Evolutionary conservation across 2,797 vertebrate species (phyloP).

Genomic region (Anguilla anguilla): DNA sequence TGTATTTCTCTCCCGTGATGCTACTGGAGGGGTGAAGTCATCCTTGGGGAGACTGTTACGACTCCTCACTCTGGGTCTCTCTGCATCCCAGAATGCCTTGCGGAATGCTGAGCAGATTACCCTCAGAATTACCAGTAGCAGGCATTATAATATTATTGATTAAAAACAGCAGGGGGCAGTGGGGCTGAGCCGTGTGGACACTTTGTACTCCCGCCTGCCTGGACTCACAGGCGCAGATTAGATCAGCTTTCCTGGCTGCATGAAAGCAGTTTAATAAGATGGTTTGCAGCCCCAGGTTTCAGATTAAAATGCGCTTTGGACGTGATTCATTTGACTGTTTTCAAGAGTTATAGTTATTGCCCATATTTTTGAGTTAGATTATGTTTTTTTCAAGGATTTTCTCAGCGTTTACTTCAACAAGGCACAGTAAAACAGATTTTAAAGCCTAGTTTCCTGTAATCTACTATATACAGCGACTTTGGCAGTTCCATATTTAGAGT

Average conservation of each 20-base stretch:
- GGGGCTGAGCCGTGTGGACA: neutral
- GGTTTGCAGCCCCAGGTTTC: neutral
- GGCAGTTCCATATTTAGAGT: neutral
- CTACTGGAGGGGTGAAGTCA: neutral
- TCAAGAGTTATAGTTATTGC: neutral
- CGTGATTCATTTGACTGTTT: neutral
- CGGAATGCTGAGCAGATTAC: conserved; percentile 29
- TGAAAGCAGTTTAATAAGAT: conserved; percentile 7
- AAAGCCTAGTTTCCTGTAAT: neutral
- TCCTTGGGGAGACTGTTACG: neutral
- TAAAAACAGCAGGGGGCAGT: conserved; percentile 34
- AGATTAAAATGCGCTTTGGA: neutral
- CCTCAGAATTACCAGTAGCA: conserved; percentile 9
- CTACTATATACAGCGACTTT: neutral
- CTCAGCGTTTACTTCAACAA: neutral
- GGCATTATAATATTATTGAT: conserved; percentile 33
- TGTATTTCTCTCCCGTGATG: neutral
- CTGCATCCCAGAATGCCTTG: conserved; percentile 30
- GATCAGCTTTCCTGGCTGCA: conserved; percentile 6
- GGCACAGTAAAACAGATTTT: neutral
- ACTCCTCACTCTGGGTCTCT: neutral
- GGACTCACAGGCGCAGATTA: conserved; percentile 12
- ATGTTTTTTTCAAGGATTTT: neutral
- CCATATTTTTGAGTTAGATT: neutral
- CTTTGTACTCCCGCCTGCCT: conserved; percentile 20